These are phyloP conservation scores for Sesamia nonagrioides DNA, from an alignment of 1,140 invertebrate genomes.

Conservation along the genomic window DNA sequence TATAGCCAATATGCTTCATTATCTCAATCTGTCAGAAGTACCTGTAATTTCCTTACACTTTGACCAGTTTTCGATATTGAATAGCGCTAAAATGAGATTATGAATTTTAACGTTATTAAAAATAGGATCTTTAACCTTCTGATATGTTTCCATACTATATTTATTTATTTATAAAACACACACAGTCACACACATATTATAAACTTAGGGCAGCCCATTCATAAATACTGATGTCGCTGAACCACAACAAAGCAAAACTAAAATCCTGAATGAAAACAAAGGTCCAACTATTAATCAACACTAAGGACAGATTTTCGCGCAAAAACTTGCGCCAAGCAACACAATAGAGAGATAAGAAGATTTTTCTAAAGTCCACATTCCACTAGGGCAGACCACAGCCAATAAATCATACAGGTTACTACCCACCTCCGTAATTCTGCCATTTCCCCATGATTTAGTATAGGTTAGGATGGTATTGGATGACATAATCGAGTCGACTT, in stretches of 20 bases:
- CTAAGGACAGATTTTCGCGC: not conserved
- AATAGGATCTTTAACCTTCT: too few relatives aligned
- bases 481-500: conserved; percentile 41
- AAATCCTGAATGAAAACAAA: not conserved
- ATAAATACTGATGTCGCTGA: too few relatives aligned
- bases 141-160: too few relatives aligned
- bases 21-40: too few relatives aligned
- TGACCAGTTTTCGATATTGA: too few relatives aligned
- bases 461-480: conserved; percentile 20
- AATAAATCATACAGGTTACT: conserved; percentile 38
- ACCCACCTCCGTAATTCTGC: conserved; percentile 37
- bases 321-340: not conserved
- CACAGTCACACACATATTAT: too few relatives aligned
- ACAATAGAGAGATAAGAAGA: conserved; percentile 7
- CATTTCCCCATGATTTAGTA: conserved; percentile 44
- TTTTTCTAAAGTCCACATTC: conserved; percentile 18
- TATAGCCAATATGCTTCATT: too few relatives aligned
- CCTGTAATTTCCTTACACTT: too few relatives aligned
- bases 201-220: too few relatives aligned
- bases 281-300: not conserved
- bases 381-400: not conserved
- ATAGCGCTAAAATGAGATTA: too few relatives aligned
- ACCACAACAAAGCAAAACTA: not conserved
- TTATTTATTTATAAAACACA: too few relatives aligned
- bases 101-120: too few relatives aligned